Evolutionary conservation across 2,888 invertebrate genomes (phyloP).

Genomic region (Luffia ferchaultella): DNA sequence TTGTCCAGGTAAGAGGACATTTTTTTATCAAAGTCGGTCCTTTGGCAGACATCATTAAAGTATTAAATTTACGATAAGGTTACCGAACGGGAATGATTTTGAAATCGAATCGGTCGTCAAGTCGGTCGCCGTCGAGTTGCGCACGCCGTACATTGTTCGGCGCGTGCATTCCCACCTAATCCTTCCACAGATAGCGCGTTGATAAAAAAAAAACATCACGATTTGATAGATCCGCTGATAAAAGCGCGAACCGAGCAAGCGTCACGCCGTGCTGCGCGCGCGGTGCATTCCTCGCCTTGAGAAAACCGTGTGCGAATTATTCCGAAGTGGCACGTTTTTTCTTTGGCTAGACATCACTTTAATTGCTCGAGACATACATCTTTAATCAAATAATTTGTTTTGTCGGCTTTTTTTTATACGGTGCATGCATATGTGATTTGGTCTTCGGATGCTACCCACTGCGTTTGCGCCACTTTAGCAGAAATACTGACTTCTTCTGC

Average conservation of each 20-base stretch:
- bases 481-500: too few relatives aligned
- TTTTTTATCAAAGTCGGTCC: slow-evolving; percentile 43
- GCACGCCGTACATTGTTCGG: not conserved
- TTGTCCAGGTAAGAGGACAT: slow-evolving; percentile 43
- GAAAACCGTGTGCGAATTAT: slow-evolving; percentile 38
- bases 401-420: too few relatives aligned
- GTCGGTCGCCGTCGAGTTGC: not conserved
- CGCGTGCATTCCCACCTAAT: slow-evolving; percentile 23
- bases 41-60: slow-evolving; percentile 50
- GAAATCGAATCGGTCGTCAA: not conserved
- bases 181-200: slow-evolving; percentile 27
- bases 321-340: slow-evolving; percentile 31
- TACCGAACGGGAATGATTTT: slow-evolving; percentile 13
- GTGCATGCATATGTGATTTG: too few relatives aligned
- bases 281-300: slow-evolving; percentile 28
- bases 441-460: too few relatives aligned
- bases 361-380: slow-evolving; percentile 36
- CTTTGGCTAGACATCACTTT: slow-evolving; percentile 29
- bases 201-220: slow-evolving; percentile 33
- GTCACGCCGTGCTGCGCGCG: slow-evolving; percentile 31
- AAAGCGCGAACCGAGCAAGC: slow-evolving; percentile 17
- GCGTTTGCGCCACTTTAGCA: too few relatives aligned
- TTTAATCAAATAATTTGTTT: slow-evolving; percentile 37
- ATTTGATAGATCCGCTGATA: slow-evolving; percentile 37
- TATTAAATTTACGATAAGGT: slow-evolving; percentile 55